Evolutionary conservation across 2,888 invertebrate genomes (phyloP), one percentile per base, ranked within the genome.

Genomic region (Andrena praecox): DNA sequence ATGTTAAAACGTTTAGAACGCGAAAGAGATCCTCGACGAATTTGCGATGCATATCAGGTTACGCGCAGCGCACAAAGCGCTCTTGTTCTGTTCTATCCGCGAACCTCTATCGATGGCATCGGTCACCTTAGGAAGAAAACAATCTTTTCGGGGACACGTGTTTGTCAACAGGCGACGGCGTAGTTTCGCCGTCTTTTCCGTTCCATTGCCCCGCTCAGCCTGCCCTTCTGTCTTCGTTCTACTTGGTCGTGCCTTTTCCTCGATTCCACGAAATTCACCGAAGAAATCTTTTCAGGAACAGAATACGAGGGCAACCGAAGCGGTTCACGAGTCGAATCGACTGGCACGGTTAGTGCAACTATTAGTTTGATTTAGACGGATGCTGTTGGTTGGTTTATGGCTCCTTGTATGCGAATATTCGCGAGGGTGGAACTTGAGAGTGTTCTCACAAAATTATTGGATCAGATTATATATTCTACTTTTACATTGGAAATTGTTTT

Each of bases 21-120:
- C 5, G 12, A 33, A 31, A 24, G 31, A 48, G 10, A 59, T 24
- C 20, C 20, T 56, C 12, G 31, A 66, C 35, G 12, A 35, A n/a
- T 10, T 27, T 52, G 16, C 16, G 29, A 60, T 69, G 35, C 16
- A 24, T 67, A 52, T 73, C 31, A 4, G 10, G 48, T 63, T 63
- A 29, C 63, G 24, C 56, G 29, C 5, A 31, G 16, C 42, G 24
- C 35, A 76, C 10, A 29, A 35, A 76, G 29, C 12, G 31, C 7
- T 64, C 42, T 64, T 29, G 24, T 70, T 69, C 29, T 24, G 8
- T 7, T 76, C 60, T 73, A 42, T 77, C 52, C 10, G 59, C 20
- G 48, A 48, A 66, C 59, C 35, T 27, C 10, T 73, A 62, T 54
- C 54, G 35, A 54, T 54, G 12, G 8, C 52, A 59, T 66, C 20